Percentiles rank a stretch among this genome's conserved stretches.
These are phyloP conservation scores for Polymixis lichenea DNA, from an alignment of 2,888 invertebrate genomes.

Conservation along the genomic window DNA sequence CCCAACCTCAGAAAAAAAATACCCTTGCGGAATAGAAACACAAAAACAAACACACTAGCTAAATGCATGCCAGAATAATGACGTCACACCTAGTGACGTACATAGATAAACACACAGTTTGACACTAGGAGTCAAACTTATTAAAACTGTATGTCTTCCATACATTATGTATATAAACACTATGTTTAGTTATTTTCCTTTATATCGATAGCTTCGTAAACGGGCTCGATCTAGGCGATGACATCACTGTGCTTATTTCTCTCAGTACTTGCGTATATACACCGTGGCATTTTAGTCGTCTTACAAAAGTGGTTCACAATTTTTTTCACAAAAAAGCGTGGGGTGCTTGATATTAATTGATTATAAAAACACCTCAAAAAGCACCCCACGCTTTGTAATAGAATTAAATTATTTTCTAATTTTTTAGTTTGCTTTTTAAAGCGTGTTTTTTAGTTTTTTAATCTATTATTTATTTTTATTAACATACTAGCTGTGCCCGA, in stretches of 20 bases:
- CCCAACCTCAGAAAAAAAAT: too few relatives aligned
- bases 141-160: conserved; percentile 38
- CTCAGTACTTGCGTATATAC: conserved; percentile 30
- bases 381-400: too few relatives aligned
- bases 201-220: conserved; percentile 28
- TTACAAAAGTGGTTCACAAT: too few relatives aligned
- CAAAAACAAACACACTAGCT: not conserved
- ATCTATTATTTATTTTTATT: too few relatives aligned
- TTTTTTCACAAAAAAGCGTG: too few relatives aligned
- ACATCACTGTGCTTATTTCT: conserved; percentile 53
- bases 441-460: too few relatives aligned
- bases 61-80: not conserved
- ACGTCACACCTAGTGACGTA: conserved; percentile 30
- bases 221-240: conserved; percentile 53
- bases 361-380: too few relatives aligned
- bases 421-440: too few relatives aligned
- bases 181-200: conserved; percentile 48
- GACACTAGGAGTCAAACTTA: conserved; percentile 27
- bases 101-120: conserved; percentile 34
- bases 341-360: too few relatives aligned
- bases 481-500: too few relatives aligned
- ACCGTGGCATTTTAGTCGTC: too few relatives aligned
- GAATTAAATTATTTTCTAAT: too few relatives aligned
- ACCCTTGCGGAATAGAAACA: not conserved
- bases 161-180: conserved; percentile 5